Base-by-base conservation (phyloP, 2,797 vertebrate genomes). In the Hozukius guyotensis region DNA sequence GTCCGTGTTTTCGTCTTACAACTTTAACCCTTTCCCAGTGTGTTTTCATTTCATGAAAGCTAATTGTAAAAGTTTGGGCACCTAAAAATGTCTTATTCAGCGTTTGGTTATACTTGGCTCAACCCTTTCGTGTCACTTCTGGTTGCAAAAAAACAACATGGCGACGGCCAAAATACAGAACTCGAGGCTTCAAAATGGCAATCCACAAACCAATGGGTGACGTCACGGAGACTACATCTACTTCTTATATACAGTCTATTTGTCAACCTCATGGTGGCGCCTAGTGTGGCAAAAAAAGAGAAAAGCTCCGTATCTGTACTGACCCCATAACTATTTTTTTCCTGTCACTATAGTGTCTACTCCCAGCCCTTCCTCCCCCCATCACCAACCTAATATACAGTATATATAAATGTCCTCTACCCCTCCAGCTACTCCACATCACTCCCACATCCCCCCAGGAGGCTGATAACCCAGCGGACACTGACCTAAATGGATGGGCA, bases 401-500 rank as follows among this genome's bases (percentile, higher is more conserved):
- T 63, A 72, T 55, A 70, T 76, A 85, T 78, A 72, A 59, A 78
- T 63, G 69, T 62, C 42, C 75, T 64, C 64, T 61, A 12, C 52
- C 46, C 77, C 70, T 77, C 38, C 29, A 61, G 62, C 74, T 69
- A 82, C 49, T 57, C 20, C 38, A 65, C 67, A 65, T 64, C 53
- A 55, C 74, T 70, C 49, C 61, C 66, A 62, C 63, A 56, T 29
- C 42, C 24, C 72, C 81, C 60, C 53, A 73, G 70, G 67, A 79
- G 61, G 60, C 60, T 67, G 70, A 64, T 61, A 52, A 78, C 90
- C 69, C 72, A 16, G 52, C 75, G 70, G 60, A 87, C 56, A 57
- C 74, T 88, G 88, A 91, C 80, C 87, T 86, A 84, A 88, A 94
- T 92, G 84, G 84, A 84, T 59, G 72, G 36, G 25, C 68, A 73